These are phyloP conservation scores for Amphipyra tragopoginis DNA, from an alignment of 2,888 invertebrate genomes.

Conservation along the genomic window DNA sequence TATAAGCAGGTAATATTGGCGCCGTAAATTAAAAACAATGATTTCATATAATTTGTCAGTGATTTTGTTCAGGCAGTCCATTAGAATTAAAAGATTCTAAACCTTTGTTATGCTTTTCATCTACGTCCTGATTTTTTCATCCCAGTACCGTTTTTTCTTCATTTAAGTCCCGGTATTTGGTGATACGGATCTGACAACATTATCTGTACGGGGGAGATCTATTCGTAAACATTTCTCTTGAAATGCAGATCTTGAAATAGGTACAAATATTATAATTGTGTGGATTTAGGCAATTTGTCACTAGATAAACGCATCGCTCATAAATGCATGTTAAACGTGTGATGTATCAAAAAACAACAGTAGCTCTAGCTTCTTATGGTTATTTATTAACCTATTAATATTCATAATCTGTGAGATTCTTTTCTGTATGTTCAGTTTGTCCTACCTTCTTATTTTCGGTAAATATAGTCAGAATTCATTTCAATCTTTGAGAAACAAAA, in stretches of 20 bases:
- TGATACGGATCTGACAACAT: too few species aligned
- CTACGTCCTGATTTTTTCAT: too few species aligned
- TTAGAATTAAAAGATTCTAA: too few species aligned
- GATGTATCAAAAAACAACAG: slow-evolving; percentile 34
- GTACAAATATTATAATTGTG: slow-evolving; percentile 5
- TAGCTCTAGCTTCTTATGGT: slow-evolving; percentile 56
- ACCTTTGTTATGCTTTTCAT: too few species aligned
- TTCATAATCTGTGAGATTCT: slow-evolving; percentile 59
- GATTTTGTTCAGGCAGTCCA: too few species aligned
- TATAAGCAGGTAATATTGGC: too few species aligned
- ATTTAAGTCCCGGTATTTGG: too few species aligned
- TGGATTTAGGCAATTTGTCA: background rate
- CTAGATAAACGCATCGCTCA: slow-evolving; percentile 14
- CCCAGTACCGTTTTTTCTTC: too few species aligned
- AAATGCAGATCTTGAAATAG: background rate
- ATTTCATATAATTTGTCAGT: too few species aligned
- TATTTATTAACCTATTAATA: slow-evolving; percentile 51
- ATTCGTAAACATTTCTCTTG: background rate
- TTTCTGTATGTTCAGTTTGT: slow-evolving; percentile 21
- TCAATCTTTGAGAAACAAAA: too few species aligned
- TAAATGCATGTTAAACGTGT: slow-evolving; percentile 39
- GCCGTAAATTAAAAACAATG: too few species aligned
- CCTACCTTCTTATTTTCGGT: slow-evolving; percentile 26
- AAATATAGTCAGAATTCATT: too few species aligned
- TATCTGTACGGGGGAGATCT: background rate